Evolutionary conservation across 2,888 invertebrate species (phyloP).

Genomic region (Syrphus vitripennis): DNA sequence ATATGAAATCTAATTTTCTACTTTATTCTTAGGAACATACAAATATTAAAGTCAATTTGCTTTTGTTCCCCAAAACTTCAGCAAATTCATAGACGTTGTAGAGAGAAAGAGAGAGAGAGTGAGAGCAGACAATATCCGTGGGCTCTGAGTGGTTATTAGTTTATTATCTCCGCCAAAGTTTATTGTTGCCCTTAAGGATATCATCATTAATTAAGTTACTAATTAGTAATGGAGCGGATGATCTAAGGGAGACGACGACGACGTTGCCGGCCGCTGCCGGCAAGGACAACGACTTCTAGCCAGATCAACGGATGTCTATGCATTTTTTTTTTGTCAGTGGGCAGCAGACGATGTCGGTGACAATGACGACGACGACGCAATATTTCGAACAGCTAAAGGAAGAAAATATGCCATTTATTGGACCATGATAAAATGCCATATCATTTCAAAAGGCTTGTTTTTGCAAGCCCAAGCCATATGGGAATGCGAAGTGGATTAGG

Average conservation of each 20-base stretch:
- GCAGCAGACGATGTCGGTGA: too few relatives aligned
- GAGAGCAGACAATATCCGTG: constrained; percentile 39
- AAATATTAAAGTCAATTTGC: not conserved
- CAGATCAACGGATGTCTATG: not conserved
- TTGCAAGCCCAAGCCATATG: not conserved
- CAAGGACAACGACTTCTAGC: constrained; percentile 6
- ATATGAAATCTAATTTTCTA: constrained; percentile 49
- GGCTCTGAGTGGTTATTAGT: constrained; percentile 62
- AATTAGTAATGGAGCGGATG: constrained; percentile 61
- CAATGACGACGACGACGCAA: not conserved
- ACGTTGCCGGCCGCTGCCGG: not conserved
- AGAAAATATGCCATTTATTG: not conserved
- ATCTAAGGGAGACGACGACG: not conserved
- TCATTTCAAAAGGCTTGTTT: constrained; percentile 10
- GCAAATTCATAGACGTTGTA: constrained; percentile 11
- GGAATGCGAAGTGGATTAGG: constrained; percentile 38
- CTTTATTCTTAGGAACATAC: not conserved
- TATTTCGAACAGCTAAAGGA: not conserved
- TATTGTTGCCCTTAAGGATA: constrained; percentile 66
- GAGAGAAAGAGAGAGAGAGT: not conserved
- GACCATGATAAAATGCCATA: not conserved
- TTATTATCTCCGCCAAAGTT: constrained; percentile 65
- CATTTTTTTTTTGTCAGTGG: not conserved
- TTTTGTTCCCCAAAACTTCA: not conserved
- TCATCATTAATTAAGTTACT: constrained; percentile 67